These are phyloP conservation scores for Lophochroa leadbeateri DNA, from an alignment of 2,113 vertebrate genomes.

Conservation along the genomic window DNA sequence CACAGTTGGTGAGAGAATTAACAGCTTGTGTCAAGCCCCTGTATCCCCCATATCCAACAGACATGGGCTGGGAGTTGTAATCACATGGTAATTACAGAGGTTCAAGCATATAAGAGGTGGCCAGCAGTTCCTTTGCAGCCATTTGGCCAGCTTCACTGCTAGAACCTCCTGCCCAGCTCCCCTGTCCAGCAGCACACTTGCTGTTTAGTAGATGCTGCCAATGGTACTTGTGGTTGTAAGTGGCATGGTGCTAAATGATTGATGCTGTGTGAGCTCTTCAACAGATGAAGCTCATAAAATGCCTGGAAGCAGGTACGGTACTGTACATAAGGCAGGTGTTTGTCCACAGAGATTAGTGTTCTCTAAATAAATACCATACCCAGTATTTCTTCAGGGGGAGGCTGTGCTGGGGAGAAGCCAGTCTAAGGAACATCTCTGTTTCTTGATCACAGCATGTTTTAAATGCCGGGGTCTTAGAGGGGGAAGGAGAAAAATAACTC, in stretches of 20 bases:
- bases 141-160: background rate
- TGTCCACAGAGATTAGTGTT: background rate
- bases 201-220: background rate
- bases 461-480: background rate
- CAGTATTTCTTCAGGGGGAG: background rate
- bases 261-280: background rate
- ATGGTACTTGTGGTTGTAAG: background rate
- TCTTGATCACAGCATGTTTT: background rate
- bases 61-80: background rate
- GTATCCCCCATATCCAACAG: background rate
- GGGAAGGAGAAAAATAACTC: background rate
- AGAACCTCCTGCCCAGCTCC: background rate
- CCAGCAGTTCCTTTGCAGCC: background rate
- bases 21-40: accelerated
- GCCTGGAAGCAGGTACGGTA: background rate
- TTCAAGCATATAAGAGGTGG: background rate
- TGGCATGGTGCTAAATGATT: background rate
- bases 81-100: background rate
- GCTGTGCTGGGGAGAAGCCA: background rate
- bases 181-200: background rate
- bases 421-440: background rate
- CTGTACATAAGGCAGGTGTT: background rate
- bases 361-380: background rate
- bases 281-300: background rate
- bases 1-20: background rate